Evolutionary conservation across 2,113 vertebrate genomes (phyloP), one percentile per base, ranked within the genome.

Genomic region (Hemibagrus wyckioides): DNA sequence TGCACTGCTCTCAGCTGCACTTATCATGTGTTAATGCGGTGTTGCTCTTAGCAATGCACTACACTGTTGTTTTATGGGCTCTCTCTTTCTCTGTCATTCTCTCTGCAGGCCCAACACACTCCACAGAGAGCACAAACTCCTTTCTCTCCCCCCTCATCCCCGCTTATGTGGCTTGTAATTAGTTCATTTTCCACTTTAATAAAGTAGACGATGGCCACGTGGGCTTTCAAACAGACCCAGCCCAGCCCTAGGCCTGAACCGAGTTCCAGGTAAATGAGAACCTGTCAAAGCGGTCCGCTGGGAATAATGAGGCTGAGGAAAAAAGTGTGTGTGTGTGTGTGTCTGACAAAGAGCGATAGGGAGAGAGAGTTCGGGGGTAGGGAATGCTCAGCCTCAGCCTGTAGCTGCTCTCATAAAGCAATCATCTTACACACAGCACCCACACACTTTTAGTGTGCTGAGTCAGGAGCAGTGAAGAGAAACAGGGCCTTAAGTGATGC

Each of bases 381-480:
- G 11, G 61, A 83, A 75, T 1, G 28, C 73, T 93, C 50, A 83
- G 57, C 41, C 56, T 50, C 21, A 44, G 15, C 15, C 69, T 80
- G 71, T 77, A 77, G 57, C 69, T 44, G 7, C 30, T 77, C 81
- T 63, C 92, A 91, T 94, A 93, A 93, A 93, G 93, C 92, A 94
- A 92, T 94, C 91, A 93, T 94, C 93, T 93, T 91, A 82, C 80
- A 82, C 85, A 67, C 88, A 83, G 86, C n/a, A 54, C 36, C 57
- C 67, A 84, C 56, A 36, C 80, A 52, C 79, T 81, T 80, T 77
- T 44, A 36, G 81, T 79, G 82, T 92, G 94, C 93, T 92, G 94
- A 94, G 88, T 94, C 92, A 93, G 93, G 93, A 79, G 89, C 83
- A 89, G 90, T 57, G 92, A 92, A 94, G 92, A 92, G 92, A 91